Evolutionary conservation across 1,140 invertebrate species (phyloP).

Genomic region (Drosophila nigrodunni): DNA sequence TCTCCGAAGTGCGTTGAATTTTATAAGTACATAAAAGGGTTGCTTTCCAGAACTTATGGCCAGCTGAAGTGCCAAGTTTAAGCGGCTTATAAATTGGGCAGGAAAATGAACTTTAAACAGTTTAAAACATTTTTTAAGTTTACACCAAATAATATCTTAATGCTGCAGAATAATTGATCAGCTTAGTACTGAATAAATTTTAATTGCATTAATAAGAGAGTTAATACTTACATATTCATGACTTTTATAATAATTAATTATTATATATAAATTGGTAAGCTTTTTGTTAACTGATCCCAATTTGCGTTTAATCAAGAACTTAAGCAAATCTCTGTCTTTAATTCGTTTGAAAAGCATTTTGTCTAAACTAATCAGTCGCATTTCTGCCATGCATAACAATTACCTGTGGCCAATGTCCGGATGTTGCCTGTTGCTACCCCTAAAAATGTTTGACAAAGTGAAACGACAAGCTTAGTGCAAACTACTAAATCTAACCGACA

Average conservation of each 20-base stretch:
- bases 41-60: slow-evolving; percentile 23
- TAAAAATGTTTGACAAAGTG: slow-evolving; percentile 43
- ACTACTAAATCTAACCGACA: slow-evolving; percentile 80
- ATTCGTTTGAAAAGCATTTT: slow-evolving; percentile 59
- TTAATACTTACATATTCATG: too few species aligned
- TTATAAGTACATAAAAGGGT: slow-evolving; percentile 44
- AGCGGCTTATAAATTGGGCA: slow-evolving; percentile 12
- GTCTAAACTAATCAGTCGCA: slow-evolving; percentile 67
- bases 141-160: not conserved
- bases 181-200: too few species aligned
- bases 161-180: too few species aligned
- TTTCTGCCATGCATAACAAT: slow-evolving; percentile 72
- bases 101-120: slow-evolving; percentile 5
- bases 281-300: slow-evolving; percentile 31
- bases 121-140: slow-evolving; percentile 6
- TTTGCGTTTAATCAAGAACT: slow-evolving; percentile 60
- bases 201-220: too few species aligned
- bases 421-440: slow-evolving; percentile 9
- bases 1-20: slow-evolving; percentile 25
- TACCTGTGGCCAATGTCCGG: slow-evolving; percentile 30
- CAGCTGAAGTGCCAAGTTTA: slow-evolving; percentile 11
- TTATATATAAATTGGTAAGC: too few species aligned
- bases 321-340: slow-evolving; percentile 38
- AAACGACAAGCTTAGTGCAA: slow-evolving; percentile 64
- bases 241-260: too few species aligned